phyloP scores from a whole-genome alignment of 2,113 vertebrate species.

The Hirundichthys speculiger region DNA sequence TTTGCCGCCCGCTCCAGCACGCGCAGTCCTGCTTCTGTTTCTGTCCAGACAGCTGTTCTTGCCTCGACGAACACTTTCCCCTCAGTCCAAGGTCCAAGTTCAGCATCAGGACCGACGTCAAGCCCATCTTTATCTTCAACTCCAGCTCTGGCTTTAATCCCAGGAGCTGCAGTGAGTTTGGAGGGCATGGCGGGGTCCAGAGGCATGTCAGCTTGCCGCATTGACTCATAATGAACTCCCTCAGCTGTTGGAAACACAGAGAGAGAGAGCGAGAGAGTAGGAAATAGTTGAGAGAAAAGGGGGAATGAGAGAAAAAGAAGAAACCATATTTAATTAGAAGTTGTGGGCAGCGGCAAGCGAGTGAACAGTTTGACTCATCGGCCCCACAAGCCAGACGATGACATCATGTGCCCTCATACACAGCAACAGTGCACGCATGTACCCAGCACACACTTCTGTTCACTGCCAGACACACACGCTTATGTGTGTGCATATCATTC shows the following conservation, averaged over 20 bases:
- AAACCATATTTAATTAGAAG: slow-evolving; percentile 36
- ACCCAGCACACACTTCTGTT: slow-evolving; percentile 24
- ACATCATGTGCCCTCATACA: slow-evolving; percentile 10
- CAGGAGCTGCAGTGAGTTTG: slow-evolving; percentile 33
- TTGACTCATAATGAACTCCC: slow-evolving; percentile 33
- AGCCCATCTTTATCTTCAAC: slow-evolving; percentile 23
- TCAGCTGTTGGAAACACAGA: slow-evolving; percentile 57
- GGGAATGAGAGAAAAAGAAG: slow-evolving; percentile 3
- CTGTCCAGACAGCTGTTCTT: slow-evolving; percentile 47
- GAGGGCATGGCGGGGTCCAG: slow-evolving; percentile 39
- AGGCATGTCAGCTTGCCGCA: slow-evolving; percentile 21
- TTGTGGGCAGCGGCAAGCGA: slow-evolving; percentile 12
- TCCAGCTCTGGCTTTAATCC: slow-evolving; percentile 16
- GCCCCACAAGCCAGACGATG: slow-evolving; percentile 12
- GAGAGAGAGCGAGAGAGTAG: not conserved
- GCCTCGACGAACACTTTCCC: slow-evolving; percentile 52
- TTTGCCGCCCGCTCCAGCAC: slow-evolving; percentile 6
- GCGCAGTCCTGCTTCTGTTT: slow-evolving; percentile 33
- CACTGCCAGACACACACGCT: slow-evolving; percentile 13
- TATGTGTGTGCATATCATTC: not conserved
- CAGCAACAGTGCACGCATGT: slow-evolving; percentile 9
- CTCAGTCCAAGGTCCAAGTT: slow-evolving; percentile 27
- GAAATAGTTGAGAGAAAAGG: too few relatives aligned
- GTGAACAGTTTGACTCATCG: slow-evolving; percentile 43
- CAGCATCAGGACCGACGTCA: not conserved